Base-by-base conservation (phyloP, 2,888 invertebrate species). In the Caradrina kadenii region DNA sequence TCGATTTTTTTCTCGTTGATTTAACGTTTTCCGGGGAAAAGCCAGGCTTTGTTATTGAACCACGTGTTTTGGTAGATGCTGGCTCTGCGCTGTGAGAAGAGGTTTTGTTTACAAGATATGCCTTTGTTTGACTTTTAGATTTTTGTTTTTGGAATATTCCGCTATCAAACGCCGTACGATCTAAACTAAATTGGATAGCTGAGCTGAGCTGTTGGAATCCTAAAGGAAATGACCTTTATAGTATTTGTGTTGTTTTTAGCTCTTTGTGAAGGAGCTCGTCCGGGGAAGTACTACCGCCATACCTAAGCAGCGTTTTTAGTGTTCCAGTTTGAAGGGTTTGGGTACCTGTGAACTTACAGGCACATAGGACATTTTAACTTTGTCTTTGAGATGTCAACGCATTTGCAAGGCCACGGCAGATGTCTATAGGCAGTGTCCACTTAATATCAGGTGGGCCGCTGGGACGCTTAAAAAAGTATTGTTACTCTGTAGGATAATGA, bases 1-100 rank as follows among this genome's bases (percentile, higher is more conserved):
- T 80, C 80, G 82, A 85, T 71, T 85, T 85, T 88, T 86, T 90
- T 87, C 86, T 86, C 85, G 66, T 71, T 76, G 69, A 76, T 79
- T 77, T 67, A 63, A 65, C 62, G 65, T 65, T 60, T 68, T 70
- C 73, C 55, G 13, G 26, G 50, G 21, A 50, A 79, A 81, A 68
- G 17, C 26, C 35, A 11, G 50, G 72, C 79, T 84, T 85, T 84
- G 67, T 76, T 64, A 77, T 52, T 26, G 79, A 54, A 56, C 39
- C 55, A 49, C 54, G 45, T 55, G 39, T 55, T 52, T 55, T 61
- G 63, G 48, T 67, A 74, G 63, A 31, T n/a, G 53, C 50, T 64
- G 50, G 54, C 48, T 26, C 56, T 21, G 22, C 50, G 53, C 49
- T 48, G 61, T 67, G 52, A 48, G 73, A 76, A 54, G 48, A 63